Base-by-base conservation (phyloP, 1,140 invertebrate genomes). In the Cataglyphis hispanica region DNA sequence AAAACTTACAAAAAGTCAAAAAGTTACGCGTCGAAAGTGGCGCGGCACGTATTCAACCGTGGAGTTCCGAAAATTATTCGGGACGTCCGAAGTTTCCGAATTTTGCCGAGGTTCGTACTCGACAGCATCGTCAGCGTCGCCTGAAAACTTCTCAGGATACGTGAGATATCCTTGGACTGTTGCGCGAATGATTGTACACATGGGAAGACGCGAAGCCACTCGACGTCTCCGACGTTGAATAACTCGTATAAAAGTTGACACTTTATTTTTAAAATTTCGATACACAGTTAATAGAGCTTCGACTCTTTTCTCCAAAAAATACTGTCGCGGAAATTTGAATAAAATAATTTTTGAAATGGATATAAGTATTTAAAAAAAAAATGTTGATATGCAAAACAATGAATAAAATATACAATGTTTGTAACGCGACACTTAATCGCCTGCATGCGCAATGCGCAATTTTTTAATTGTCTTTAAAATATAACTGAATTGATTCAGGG, bases 21-120 rank as follows among this genome's bases (percentile, higher is more conserved):
- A 77, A 85, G 84, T 85, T 85, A 80, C 50, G 37, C 61, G 75
- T 34, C 50, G 72, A 53, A 31, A 77, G 66, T 56, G 58, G 34
- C 61, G 61, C 25, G 66, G 43, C 74, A 85, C 84, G 74, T 78
- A 85, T 85, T 85, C 75, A 60, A 46, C 34, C 34, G 60, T 53
- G 34, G 37, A 77, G 63, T 85, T 77, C n/a, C 60, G 81, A 67
- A 85, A 85, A 85, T 85, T 85, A 85, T 78, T 85, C 75, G 46
- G n/a, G 72, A 56, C 46, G 81, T 50, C 43, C 72, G 25, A 85
- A 85, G 74, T 85, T 86, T 85, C 67, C 80, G 66, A 86, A 81
- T 70, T 70, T 85, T 60, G 56, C 78, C 66, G 56, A 86, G 80
- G 56, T 84, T 69, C 66, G 40, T 58, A 40, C 25, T 34, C 63